Base-by-base conservation (phyloP, 2,888 invertebrate genomes). In the Nycteola revayana region DNA sequence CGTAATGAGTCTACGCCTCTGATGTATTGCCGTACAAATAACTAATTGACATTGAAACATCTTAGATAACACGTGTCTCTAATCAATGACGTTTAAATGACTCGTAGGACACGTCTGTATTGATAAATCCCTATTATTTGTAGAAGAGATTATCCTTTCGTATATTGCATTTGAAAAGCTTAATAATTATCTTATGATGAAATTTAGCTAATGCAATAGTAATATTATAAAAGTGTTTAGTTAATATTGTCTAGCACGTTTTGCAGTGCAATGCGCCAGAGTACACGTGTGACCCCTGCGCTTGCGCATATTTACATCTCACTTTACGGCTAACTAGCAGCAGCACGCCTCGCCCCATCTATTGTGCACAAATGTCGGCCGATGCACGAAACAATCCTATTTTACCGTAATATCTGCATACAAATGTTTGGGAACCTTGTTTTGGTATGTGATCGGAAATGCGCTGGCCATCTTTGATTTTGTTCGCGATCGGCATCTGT, bases 341-440 rank as follows among this genome's bases (percentile, higher is more conserved):
- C 60, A 53, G 70, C 60, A 59, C 67, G 62, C 68, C 62, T 59
- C 57, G 60, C 42, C 69, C 70, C 59, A 72, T 73, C 81, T 75
- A 82, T 84, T 86, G 79, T 83, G 76, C 79, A 80, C 85, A 85
- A 85, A 86, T 85, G 76, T 79, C 72, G 73, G 47, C 47, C 59
- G 60, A 50, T 52, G 68, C 81, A 80, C 81, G 79, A 80, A 85
- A 82, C 82, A 77, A 85, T 85, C 67, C 76, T 65, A 75, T 67
- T 74, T 71, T 75, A 80, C 75, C 70, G 73, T 76, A 72, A 63
- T 79, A 82, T 78, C 73, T 77, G 75, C 78, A 82, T 84, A 77
- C 67, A 79, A 81, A 82, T 80, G 79, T 78, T 79, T 73, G 66
- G 60, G 66, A 71, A 71, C 61, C 60, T 58, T 56, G 66, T 63